phyloP scores from a whole-genome alignment of 1,140 invertebrate species.

The Helicorthomorpha holstii region DNA sequence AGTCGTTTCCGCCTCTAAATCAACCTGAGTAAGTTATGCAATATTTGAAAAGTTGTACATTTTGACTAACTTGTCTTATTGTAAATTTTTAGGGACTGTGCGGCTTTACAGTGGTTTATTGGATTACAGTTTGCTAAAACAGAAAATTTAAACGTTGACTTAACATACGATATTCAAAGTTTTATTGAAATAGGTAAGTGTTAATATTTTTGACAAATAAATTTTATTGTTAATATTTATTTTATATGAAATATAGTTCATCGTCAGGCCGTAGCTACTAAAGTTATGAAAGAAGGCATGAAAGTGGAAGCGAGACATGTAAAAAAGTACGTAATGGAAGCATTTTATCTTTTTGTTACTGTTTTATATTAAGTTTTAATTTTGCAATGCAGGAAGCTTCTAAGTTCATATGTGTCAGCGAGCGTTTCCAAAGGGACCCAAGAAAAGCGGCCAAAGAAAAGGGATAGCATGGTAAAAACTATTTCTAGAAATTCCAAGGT shows the following conservation, averaged over 20 bases:
- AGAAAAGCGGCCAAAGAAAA: slow-evolving; percentile 9
- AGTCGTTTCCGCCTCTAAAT: slow-evolving; percentile 44
- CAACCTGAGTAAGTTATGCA: slow-evolving; percentile 16
- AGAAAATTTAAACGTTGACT: slow-evolving; percentile 72
- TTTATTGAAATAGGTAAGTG: slow-evolving; percentile 51
- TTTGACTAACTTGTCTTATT: neutral
- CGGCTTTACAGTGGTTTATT: slow-evolving; percentile 89
- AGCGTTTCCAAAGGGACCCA: neutral
- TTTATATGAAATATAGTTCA: slow-evolving; percentile 35
- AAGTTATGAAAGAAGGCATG: slow-evolving; percentile 75
- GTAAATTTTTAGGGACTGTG: slow-evolving; percentile 20
- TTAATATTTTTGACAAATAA: slow-evolving; percentile 2
- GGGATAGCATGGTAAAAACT: slow-evolving; percentile 21
- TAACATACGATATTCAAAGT: slow-evolving; percentile 76
- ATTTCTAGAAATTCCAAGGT: too few species aligned
- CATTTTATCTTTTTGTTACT: too few species aligned
- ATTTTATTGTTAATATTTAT: neutral
- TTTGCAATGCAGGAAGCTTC: too few species aligned
- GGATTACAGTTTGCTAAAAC: slow-evolving; percentile 78
- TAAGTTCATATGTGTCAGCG: too few species aligned
- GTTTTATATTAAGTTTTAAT: too few species aligned
- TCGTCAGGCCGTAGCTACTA: slow-evolving; percentile 44
- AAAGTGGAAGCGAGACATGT: slow-evolving; percentile 50
- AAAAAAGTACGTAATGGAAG: slow-evolving; percentile 2
- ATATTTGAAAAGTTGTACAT: slow-evolving; percentile 8